These are phyloP conservation scores for Poliocrania exsul DNA, from an alignment of 2,797 vertebrate genomes.

Conservation along the genomic window DNA sequence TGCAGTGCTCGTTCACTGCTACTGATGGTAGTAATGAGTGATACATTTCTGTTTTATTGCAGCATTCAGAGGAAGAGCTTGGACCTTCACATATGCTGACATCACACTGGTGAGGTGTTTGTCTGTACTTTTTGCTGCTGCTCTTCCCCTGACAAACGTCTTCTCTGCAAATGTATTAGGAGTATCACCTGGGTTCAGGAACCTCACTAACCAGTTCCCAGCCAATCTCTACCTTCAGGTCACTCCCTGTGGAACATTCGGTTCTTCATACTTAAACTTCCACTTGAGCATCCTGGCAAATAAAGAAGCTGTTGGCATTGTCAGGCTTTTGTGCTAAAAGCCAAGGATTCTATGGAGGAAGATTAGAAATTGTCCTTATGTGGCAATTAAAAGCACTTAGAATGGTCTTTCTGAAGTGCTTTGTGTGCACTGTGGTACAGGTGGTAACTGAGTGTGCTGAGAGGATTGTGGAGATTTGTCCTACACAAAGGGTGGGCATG, in stretches of 20 bases:
- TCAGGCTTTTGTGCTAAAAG: background rate
- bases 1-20: background rate
- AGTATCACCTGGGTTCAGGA: constrained; percentile 63
- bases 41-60: background rate
- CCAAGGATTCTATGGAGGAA: background rate
- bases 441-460: background rate
- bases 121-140: constrained; percentile 75
- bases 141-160: constrained; percentile 76
- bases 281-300: background rate
- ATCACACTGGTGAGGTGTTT: constrained; percentile 77
- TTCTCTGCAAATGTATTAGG: constrained; percentile 71
- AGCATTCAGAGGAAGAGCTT: constrained; percentile 85
- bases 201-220: background rate
- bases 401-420: background rate
- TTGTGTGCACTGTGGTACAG: fast-evolving
- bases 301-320: background rate
- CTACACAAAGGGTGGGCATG: background rate
- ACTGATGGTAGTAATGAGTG: background rate
- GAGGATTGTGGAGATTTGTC: background rate
- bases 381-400: background rate
- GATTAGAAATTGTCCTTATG: background rate
- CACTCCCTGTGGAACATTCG: background rate
- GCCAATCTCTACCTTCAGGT: background rate
- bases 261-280: background rate
- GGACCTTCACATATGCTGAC: constrained; percentile 75